Evolutionary conservation across 2,797 vertebrate species (phyloP).

Genomic region (Semotilus atromaculatus): DNA sequence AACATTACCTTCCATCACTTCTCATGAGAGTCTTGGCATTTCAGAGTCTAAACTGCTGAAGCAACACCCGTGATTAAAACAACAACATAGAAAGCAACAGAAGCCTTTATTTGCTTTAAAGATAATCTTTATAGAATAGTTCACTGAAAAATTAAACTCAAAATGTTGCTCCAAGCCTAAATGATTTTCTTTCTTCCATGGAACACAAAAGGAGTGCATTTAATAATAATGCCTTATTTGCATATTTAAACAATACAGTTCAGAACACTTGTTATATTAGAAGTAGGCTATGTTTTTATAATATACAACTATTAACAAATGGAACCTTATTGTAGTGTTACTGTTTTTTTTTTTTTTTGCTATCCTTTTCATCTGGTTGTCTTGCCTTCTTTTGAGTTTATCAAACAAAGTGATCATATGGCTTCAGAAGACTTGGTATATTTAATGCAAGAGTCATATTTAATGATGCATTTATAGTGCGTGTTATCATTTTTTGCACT

Average conservation of each 20-base stretch:
- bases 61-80: conserved; percentile 10
- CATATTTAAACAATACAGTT: too few species aligned
- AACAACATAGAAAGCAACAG: not conserved
- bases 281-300: too few species aligned
- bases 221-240: too few species aligned
- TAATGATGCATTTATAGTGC: not conserved
- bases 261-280: too few species aligned
- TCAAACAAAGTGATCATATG: not conserved
- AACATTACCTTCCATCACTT: conserved; percentile 48
- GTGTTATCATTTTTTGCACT: not conserved
- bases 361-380: not conserved
- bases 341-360: not conserved
- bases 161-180: not conserved
- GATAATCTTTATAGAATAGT: not conserved
- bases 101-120: not conserved
- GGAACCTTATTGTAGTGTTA: not conserved
- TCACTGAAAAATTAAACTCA: too few species aligned
- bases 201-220: too few species aligned
- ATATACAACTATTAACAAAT: not conserved
- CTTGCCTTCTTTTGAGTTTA: not conserved
- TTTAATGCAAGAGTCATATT: not conserved
- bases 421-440: not conserved
- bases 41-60: conserved; percentile 33
- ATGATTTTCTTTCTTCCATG: too few species aligned
- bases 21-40: conserved; percentile 42